Percentiles rank a stretch among this genome's conserved stretches.
phyloP scores from a whole-genome alignment of 2,888 invertebrate genomes.

The Stenchaetothrips biformis region DNA sequence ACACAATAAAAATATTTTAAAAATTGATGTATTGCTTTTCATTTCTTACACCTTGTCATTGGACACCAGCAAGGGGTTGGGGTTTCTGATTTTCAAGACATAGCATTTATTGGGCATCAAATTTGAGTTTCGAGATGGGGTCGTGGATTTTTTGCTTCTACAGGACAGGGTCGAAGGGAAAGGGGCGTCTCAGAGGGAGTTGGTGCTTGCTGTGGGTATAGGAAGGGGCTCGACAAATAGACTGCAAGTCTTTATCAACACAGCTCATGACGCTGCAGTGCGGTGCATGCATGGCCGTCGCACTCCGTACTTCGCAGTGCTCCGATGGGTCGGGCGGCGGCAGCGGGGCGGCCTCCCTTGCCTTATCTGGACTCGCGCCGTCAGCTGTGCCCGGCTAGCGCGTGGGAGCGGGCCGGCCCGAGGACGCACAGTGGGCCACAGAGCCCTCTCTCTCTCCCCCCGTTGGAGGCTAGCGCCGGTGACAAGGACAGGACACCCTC shows the following conservation, averaged over 20 bases:
- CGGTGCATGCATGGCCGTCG: neutral
- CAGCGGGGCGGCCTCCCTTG: neutral
- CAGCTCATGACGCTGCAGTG: neutral
- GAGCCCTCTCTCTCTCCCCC: neutral
- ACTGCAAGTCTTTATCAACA: no score
- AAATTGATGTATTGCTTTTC: neutral
- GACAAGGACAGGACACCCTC: neutral
- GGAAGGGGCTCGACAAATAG: no score
- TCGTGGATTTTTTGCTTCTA: no score
- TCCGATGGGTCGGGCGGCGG: no score
- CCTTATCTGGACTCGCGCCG: neutral
- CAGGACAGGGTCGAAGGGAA: no score
- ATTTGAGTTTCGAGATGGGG: no score
- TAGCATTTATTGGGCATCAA: no score
- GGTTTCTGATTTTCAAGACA: neutral
- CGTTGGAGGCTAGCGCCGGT: neutral
- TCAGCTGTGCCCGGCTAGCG: neutral
- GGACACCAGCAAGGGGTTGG: no score
- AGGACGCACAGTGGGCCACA: neutral
- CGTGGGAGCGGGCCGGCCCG: neutral
- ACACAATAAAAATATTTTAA: constrained; percentile 17
- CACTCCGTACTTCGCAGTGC: no score
- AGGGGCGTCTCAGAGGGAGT: no score
- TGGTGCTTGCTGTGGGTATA: no score
- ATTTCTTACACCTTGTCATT: neutral